Conservation (phyloP, 2,888 invertebrate species). For the Timema cristinae region DNA sequence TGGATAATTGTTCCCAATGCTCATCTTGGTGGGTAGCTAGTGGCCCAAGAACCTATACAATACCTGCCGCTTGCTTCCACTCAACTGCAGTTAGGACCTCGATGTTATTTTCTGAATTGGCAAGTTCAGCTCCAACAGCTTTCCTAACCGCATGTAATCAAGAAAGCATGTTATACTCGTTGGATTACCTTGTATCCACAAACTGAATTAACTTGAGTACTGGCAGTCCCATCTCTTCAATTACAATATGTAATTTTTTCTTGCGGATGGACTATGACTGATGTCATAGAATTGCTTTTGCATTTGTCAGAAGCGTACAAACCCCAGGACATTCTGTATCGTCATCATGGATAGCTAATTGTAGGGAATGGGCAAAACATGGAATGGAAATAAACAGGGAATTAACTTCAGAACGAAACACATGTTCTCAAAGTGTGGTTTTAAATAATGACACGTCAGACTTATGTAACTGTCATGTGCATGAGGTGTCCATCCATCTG, state of each 20-base stretch:
- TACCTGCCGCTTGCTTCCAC: too few species aligned
- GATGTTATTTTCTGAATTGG: neutral
- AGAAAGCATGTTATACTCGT: neutral
- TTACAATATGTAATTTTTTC: too few species aligned
- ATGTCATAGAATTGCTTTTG: too few species aligned
- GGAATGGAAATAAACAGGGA: neutral
- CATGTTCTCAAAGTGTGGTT: neutral
- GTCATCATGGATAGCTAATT: neutral
- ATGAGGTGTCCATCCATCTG: neutral
- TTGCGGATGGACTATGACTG: too few species aligned
- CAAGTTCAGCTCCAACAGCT: neutral
- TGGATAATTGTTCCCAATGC: too few species aligned
- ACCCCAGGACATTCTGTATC: neutral
- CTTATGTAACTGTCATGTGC: conserved; percentile 10
- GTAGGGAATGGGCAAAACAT: neutral
- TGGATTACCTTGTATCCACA: too few species aligned
- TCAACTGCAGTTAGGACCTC: too few species aligned
- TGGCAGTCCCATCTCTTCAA: too few species aligned
- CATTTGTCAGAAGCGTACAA: too few species aligned
- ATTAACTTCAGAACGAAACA: neutral
- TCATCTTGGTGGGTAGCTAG: too few species aligned
- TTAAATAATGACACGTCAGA: conserved; percentile 7
- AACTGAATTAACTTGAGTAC: too few species aligned
- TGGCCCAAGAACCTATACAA: too few species aligned
- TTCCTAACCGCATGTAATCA: neutral